These are phyloP conservation scores for Sarcophaga carnaria DNA, from an alignment of 2,888 invertebrate genomes.

Conservation along the genomic window DNA sequence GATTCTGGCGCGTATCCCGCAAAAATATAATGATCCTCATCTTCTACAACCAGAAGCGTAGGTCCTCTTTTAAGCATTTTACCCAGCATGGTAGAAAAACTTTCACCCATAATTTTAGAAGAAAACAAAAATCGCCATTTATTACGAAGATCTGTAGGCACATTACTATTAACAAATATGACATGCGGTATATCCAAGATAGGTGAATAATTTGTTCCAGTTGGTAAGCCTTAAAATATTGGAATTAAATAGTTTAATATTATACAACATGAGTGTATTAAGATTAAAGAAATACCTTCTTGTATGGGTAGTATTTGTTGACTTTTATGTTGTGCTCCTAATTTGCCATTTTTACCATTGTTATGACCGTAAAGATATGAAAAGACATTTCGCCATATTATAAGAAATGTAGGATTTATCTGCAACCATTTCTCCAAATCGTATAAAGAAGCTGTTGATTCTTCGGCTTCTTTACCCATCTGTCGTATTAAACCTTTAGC, in stretches of 20 bases:
- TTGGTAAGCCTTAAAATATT: conserved; percentile 84
- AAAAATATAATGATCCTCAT: conserved; percentile 91
- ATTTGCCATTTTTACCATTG: conserved; percentile 65
- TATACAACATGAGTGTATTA: not conserved
- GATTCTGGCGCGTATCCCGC: conserved; percentile 93
- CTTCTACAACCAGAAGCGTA: conserved; percentile 91
- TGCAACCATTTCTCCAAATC: conserved; percentile 81
- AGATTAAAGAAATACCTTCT: conserved; percentile 70
- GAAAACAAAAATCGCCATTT: conserved; percentile 95
- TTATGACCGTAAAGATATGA: conserved; percentile 82
- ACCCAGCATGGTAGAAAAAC: conserved; percentile 90
- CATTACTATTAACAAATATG: conserved; percentile 89
- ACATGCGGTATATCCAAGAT: conserved; percentile 88
- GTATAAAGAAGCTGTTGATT: conserved; percentile 72
- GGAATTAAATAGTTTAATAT: not conserved
- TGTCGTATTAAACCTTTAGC: conserved; percentile 84
- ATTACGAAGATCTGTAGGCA: conserved; percentile 88
- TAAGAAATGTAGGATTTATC: conserved; percentile 82
- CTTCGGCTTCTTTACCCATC: conserved; percentile 74
- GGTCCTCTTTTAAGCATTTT: conserved; percentile 91
- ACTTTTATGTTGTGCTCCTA: conserved; percentile 33
- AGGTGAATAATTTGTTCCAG: conserved; percentile 90
- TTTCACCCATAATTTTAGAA: conserved; percentile 93
- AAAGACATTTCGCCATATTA: conserved; percentile 84
- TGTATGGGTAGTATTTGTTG: conserved; percentile 76